A percentile compares a stretch with the other conserved stretches of the same genome.
phyloP scores from a whole-genome alignment of 2,113 vertebrate genomes.

The Myotis lucifugus region DNA sequence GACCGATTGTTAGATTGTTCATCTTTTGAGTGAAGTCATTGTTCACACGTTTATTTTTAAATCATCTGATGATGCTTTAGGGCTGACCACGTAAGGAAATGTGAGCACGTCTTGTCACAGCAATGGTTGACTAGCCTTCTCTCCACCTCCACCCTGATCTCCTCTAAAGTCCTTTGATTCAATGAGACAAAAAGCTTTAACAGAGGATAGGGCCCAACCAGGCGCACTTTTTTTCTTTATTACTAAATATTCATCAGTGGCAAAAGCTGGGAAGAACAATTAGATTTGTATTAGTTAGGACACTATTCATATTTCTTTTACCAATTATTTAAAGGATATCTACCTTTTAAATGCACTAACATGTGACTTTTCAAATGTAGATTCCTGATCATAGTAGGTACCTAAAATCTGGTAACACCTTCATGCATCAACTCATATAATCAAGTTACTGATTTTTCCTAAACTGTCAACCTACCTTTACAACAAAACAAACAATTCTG shows the following conservation, averaged over 20 bases:
- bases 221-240: not conserved
- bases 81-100: not conserved
- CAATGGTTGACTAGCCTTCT: not conserved
- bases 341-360: not conserved
- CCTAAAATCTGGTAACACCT: not conserved
- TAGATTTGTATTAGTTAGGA: not conserved
- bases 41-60: not conserved
- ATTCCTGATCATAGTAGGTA: not conserved
- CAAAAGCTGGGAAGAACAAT: not conserved
- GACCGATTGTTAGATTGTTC: not conserved
- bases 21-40: not conserved
- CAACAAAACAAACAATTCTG: not conserved
- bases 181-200: not conserved
- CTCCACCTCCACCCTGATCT: not conserved
- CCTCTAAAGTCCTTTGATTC: not conserved
- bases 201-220: not conserved
- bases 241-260: not conserved
- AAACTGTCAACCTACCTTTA: slow-evolving; percentile 29
- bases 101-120: not conserved
- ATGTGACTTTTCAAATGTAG: not conserved
- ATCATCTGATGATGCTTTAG: not conserved
- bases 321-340: slow-evolving; percentile 25
- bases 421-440: slow-evolving; percentile 1
- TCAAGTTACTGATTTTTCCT: slow-evolving; percentile 7
- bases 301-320: not conserved